Evolutionary conservation across 2,888 invertebrate species (phyloP).

Genomic region (Zygothrica quintamaculata): DNA sequence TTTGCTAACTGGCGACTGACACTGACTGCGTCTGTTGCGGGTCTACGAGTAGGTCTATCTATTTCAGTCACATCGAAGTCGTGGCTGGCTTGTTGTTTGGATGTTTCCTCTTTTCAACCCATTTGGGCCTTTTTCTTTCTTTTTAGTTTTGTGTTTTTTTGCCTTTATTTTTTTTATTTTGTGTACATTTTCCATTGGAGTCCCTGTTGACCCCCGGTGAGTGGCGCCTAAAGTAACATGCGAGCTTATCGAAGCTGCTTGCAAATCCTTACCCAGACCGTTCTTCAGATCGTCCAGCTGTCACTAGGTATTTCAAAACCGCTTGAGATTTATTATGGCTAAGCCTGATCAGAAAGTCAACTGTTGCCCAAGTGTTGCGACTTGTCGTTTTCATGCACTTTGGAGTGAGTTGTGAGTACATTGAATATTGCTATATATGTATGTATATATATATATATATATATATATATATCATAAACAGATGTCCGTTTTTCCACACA

Average conservation of each 20-base stretch:
- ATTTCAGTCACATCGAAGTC: conserved; percentile 73
- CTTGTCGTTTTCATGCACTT: conserved; percentile 15
- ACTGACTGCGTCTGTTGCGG: conserved; percentile 41
- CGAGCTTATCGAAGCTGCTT: conserved; percentile 31
- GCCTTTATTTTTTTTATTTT: conserved; percentile 8
- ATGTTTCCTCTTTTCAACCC: conserved; percentile 51
- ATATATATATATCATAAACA: conserved; percentile 46
- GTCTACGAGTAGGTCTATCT: conserved; percentile 54
- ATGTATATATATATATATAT: conserved; percentile 18
- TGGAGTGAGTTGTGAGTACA: background rate
- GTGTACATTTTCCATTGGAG: background rate
- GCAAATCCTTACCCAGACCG: conserved; percentile 11
- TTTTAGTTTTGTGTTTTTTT: conserved; percentile 10
- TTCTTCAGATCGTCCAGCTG: conserved; percentile 41
- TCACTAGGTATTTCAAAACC: conserved; percentile 34
- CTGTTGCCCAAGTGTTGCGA: conserved; percentile 35
- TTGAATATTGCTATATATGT: background rate
- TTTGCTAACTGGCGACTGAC: conserved; percentile 32
- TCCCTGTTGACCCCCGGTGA: conserved; percentile 66
- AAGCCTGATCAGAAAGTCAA: conserved; percentile 47
- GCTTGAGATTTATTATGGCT: conserved; percentile 53
- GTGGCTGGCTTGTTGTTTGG: conserved; percentile 65
- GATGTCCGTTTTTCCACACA: conserved; percentile 79
- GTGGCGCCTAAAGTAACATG: conserved; percentile 72
- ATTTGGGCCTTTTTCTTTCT: conserved; percentile 22